phyloP scores from a whole-genome alignment of 2,113 vertebrate genomes.

The Calidris pygmaea region DNA sequence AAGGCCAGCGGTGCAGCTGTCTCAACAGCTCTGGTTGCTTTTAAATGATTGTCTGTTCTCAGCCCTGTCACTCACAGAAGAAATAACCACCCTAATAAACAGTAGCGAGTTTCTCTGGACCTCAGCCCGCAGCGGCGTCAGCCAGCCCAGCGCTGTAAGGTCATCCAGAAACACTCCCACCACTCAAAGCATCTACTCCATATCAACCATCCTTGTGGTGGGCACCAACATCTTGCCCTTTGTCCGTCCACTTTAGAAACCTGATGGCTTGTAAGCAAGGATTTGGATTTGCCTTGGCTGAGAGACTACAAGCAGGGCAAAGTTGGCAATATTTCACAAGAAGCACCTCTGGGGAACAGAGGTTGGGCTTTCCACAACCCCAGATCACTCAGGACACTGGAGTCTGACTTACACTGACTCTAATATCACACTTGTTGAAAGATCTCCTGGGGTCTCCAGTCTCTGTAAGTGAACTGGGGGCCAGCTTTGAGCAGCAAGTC shows the following conservation, averaged over 20 bases:
- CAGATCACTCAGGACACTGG: neutral
- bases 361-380: neutral
- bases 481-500: neutral
- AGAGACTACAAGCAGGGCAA: neutral
- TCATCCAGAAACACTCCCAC: neutral
- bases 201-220: neutral
- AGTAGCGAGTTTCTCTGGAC: slow-evolving; percentile 49
- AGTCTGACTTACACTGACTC: neutral
- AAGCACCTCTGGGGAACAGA: neutral
- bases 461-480: neutral
- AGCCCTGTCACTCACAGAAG: slow-evolving; percentile 37
- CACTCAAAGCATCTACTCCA: neutral
- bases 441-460: neutral
- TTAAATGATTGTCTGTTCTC: slow-evolving; percentile 29
- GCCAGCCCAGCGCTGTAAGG: neutral
- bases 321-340: neutral
- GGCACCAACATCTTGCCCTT: neutral
- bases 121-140: slow-evolving; percentile 25
- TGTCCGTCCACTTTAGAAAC: neutral
- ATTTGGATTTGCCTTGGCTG: neutral
- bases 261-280: neutral
- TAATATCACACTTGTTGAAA: neutral
- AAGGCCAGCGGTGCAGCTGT: slow-evolving; percentile 49
- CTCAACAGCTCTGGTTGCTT: slow-evolving; percentile 55
- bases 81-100: neutral